A percentile compares a stretch with the other conserved stretches of the same genome.
phyloP scores from a whole-genome alignment of 2,797 vertebrate species.

The Aphelocoma californica region DNA sequence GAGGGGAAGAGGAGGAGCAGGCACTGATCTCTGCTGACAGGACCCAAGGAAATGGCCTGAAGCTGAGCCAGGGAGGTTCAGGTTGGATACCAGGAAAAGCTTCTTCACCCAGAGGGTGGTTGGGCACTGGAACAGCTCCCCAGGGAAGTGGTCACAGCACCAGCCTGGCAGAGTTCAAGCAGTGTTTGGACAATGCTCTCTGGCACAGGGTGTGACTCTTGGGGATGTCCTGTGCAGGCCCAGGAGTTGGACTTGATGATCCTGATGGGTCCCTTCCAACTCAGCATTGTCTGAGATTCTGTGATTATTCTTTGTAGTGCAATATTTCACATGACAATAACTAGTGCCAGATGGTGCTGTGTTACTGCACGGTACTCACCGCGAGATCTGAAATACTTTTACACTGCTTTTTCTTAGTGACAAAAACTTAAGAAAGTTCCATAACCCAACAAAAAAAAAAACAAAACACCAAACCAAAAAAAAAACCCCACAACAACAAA shows the following conservation, averaged over 20 bases:
- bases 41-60: rapidly evolving
- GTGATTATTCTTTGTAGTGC: not conserved
- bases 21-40: not conserved
- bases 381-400: not conserved
- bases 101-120: too few species aligned
- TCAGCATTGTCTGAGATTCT: not conserved
- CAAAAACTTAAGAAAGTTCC: not conserved
- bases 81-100: rapidly evolving
- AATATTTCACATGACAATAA: not conserved
- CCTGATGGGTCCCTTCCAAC: not conserved
- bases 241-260: not conserved
- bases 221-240: rapidly evolving
- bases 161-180: not conserved
- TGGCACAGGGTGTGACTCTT: not conserved
- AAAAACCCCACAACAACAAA: not conserved
- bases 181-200: not conserved
- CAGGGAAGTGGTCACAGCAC: not conserved
- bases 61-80: not conserved
- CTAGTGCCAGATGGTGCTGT: not conserved
- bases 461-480: not conserved
- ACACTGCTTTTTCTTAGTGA: not conserved
- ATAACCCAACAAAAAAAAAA: not conserved
- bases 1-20: not conserved
- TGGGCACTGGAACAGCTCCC: not conserved
- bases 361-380: not conserved